phyloP scores from a whole-genome alignment of 2,888 invertebrate species.

The Hirtodrosophila alboralis region DNA sequence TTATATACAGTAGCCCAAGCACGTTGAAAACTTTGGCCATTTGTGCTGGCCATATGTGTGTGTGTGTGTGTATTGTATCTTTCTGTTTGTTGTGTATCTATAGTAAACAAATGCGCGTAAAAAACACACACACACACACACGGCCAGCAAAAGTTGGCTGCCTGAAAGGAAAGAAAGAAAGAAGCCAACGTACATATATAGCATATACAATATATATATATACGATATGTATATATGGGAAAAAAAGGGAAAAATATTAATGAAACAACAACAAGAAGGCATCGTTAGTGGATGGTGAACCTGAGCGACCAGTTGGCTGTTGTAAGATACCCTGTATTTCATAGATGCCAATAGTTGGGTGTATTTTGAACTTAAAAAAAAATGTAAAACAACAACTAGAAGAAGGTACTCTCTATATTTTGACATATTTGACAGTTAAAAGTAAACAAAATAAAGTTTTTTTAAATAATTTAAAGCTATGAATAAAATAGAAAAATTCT shows the following conservation, averaged over 20 bases:
- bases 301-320: slow-evolving; percentile 33
- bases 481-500: too few relatives aligned
- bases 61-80: slow-evolving; percentile 50
- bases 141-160: slow-evolving; percentile 55
- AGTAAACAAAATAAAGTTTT: too few relatives aligned
- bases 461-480: too few relatives aligned
- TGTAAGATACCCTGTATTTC: slow-evolving; percentile 33
- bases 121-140: slow-evolving; percentile 65
- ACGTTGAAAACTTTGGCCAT: slow-evolving; percentile 41
- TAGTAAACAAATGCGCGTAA: slow-evolving; percentile 76
- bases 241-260: slow-evolving; percentile 44
- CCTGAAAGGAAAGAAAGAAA: slow-evolving; percentile 28
- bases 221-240: too few relatives aligned
- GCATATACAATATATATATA: too few relatives aligned
- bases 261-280: slow-evolving; percentile 52
- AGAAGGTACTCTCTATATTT: too few relatives aligned
- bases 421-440: too few relatives aligned
- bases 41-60: slow-evolving; percentile 26
- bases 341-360: too few relatives aligned
- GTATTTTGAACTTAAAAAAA: slow-evolving; percentile 2
- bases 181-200: slow-evolving; percentile 21
- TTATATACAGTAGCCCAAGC: slow-evolving; percentile 44
- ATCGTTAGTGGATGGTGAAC: slow-evolving; percentile 33
- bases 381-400: not conserved
- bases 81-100: slow-evolving; percentile 67